Percentiles rank a stretch among this genome's conserved stretches.
Evolutionary conservation across 2,797 vertebrate genomes (phyloP).

Genomic region (Aphelocoma californica): DNA sequence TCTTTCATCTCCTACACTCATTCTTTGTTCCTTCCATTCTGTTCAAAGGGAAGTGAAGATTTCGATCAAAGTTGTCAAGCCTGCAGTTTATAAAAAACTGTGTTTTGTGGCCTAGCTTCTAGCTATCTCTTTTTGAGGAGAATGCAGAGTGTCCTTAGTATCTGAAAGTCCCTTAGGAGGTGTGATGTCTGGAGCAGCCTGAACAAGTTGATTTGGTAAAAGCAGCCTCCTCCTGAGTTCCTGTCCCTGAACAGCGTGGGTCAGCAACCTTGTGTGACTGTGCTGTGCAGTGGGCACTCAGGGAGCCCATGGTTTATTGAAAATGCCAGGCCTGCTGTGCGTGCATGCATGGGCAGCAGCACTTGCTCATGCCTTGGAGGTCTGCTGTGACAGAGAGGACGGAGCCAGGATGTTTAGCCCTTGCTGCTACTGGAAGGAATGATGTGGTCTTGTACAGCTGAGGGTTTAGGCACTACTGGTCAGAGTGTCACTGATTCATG

Average conservation of each 20-base stretch:
- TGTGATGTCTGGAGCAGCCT: background rate
- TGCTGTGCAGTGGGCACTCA: background rate
- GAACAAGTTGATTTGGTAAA: background rate
- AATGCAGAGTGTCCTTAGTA: background rate
- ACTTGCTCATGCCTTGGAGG: background rate
- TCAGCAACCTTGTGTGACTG: background rate
- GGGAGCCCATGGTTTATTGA: background rate
- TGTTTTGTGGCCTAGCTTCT: background rate
- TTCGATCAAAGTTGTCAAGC: background rate
- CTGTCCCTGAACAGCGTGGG: background rate
- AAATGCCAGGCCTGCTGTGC: background rate
- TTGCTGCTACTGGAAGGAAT: background rate
- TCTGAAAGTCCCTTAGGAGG: background rate
- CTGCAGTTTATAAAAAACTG: background rate
- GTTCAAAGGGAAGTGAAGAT: background rate
- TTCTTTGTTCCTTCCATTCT: background rate
- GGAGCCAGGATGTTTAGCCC: background rate
- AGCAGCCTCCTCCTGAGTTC: background rate
- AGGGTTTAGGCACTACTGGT: background rate
- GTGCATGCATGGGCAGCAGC: fast-evolving
- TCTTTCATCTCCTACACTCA: background rate
- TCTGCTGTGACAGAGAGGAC: background rate
- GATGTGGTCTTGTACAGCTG: background rate
- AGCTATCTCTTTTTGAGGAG: background rate
- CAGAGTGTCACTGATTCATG: background rate